phyloP scores from a whole-genome alignment of 1,140 invertebrate genomes.

The Saxidomus purpurata region DNA sequence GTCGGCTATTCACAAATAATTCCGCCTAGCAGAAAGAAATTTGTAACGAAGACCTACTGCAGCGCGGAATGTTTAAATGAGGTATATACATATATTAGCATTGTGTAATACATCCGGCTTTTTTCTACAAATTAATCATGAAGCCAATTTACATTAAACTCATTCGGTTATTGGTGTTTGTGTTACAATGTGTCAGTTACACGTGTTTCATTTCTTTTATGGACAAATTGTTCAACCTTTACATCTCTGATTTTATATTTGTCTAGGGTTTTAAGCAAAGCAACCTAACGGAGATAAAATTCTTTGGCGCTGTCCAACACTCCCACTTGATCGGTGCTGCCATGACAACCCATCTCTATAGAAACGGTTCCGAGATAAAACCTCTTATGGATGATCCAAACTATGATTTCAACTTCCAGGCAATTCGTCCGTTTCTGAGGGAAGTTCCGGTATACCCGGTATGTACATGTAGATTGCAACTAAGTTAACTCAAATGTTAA shows the following conservation, averaged over 20 bases:
- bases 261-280: conserved; percentile 26
- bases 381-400: conserved; percentile 69
- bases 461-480: too few relatives aligned
- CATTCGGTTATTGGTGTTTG: too few relatives aligned
- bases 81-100: too few relatives aligned
- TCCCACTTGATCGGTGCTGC: conserved; percentile 68
- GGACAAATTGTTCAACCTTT: too few relatives aligned
- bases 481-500: too few relatives aligned
- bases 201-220: too few relatives aligned
- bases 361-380: conserved; percentile 71
- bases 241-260: too few relatives aligned
- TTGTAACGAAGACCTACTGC: neutral
- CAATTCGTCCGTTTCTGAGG: conserved; percentile 51
- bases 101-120: too few relatives aligned
- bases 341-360: conserved; percentile 67
- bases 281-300: conserved; percentile 62
- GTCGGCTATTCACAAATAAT: conserved; percentile 11
- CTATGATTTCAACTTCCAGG: conserved; percentile 77
- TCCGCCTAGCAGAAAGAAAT: conserved; percentile 5
- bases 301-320: conserved; percentile 71
- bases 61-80: neutral
- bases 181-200: too few relatives aligned
- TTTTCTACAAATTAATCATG: too few relatives aligned
- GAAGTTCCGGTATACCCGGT: conserved; percentile 67
- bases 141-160: too few relatives aligned